A percentile compares a stretch with the other conserved stretches of the same genome.
Conservation (phyloP, 2,888 invertebrate genomes). For the Drosophila anceps region DNA sequence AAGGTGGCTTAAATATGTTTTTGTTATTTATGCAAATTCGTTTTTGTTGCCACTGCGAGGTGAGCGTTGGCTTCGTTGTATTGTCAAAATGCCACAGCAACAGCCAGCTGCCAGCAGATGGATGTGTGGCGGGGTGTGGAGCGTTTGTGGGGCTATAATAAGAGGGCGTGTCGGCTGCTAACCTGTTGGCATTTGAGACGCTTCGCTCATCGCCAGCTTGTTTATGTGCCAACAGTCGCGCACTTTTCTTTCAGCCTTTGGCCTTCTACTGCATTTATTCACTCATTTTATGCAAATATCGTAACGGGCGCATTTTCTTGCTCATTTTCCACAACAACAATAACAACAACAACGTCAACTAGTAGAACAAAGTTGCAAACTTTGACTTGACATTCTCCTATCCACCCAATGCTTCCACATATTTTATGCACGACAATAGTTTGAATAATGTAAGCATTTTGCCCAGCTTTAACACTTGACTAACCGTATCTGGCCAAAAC, state of each 20-base stretch:
- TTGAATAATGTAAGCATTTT: slow-evolving; percentile 69
- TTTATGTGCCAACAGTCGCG: slow-evolving; percentile 71
- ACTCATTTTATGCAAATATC: slow-evolving; percentile 69
- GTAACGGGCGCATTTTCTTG: slow-evolving; percentile 71
- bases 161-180: slow-evolving; percentile 37
- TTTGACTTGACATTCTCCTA: slow-evolving; percentile 59
- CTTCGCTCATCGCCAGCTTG: slow-evolving; percentile 60
- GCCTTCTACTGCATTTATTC: slow-evolving; percentile 46
- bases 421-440: slow-evolving; percentile 71
- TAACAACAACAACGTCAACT: slow-evolving; percentile 10
- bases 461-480: slow-evolving; percentile 42
- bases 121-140: slow-evolving; percentile 1
- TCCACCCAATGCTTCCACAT: slow-evolving; percentile 59
- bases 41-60: slow-evolving; percentile 68
- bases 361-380: slow-evolving; percentile 51
- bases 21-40: slow-evolving; percentile 79
- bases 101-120: slow-evolving; percentile 32
- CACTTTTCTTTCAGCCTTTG: slow-evolving; percentile 32
- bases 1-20: slow-evolving; percentile 73
- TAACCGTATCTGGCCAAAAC: slow-evolving; percentile 41
- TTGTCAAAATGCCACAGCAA: slow-evolving; percentile 61
- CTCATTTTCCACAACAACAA: slow-evolving; percentile 63
- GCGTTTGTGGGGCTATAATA: not conserved
- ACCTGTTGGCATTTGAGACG: slow-evolving; percentile 73
- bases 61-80: slow-evolving; percentile 65